Evolutionary conservation across 2,113 vertebrate species (phyloP).

Genomic region (Entelurus aequoreus): DNA sequence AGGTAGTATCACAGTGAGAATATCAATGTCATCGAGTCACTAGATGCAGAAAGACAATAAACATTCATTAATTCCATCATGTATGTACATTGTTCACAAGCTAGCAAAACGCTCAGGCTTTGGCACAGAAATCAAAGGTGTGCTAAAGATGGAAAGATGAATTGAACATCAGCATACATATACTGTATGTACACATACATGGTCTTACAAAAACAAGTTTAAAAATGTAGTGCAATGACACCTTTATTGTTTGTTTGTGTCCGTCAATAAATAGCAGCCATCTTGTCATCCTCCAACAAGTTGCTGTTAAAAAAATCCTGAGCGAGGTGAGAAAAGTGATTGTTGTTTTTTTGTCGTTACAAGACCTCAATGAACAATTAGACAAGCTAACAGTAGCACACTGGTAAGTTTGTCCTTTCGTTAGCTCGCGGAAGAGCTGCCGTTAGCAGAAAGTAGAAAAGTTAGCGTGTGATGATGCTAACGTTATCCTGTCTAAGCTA

Average conservation of each 20-base stretch:
- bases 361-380: background rate
- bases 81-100: constrained; percentile 70
- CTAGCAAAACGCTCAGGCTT: constrained; percentile 66
- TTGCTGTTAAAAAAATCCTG: constrained; percentile 63
- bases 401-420: background rate
- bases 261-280: constrained; percentile 60
- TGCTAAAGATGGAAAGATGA: constrained; percentile 28
- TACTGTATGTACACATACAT: background rate
- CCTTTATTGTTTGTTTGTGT: constrained; percentile 51
- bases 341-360: background rate
- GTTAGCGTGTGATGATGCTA: background rate
- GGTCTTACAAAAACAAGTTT: constrained; percentile 55
- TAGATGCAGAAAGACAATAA: constrained; percentile 71
- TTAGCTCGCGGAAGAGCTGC: too few species aligned
- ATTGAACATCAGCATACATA: constrained; percentile 63
- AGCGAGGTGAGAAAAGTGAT: constrained; percentile 25
- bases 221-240: constrained; percentile 75
- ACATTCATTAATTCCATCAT: constrained; percentile 72
- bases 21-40: constrained; percentile 64
- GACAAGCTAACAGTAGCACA: background rate
- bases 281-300: constrained; percentile 22
- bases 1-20: constrained; percentile 76
- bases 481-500: background rate
- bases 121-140: constrained; percentile 63
- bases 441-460: background rate